phyloP scores from a whole-genome alignment of 2,113 vertebrate species.

The Gasterosteus nipponicus region DNA sequence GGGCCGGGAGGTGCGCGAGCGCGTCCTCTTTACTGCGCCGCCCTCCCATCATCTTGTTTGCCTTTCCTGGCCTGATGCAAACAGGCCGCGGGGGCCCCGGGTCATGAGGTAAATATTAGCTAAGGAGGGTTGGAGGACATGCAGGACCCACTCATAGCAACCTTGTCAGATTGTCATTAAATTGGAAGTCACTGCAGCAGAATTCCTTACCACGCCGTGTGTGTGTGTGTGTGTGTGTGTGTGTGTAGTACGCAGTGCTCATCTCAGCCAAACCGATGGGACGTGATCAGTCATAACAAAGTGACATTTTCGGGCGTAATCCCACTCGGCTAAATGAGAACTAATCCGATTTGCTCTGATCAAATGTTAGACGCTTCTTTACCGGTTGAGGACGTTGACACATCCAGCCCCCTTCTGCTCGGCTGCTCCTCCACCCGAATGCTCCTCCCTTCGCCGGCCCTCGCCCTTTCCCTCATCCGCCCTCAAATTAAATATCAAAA shows the following conservation, averaged over 20 bases:
- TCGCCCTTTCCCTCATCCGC: constrained; percentile 37
- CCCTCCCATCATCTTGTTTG: constrained; percentile 62
- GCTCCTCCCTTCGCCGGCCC: too few species aligned
- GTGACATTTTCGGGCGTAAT: constrained; percentile 77
- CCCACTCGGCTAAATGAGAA: constrained; percentile 80
- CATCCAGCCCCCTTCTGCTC: constrained; percentile 48
- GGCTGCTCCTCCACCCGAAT: constrained; percentile 4
- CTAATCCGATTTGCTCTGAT: constrained; percentile 80
- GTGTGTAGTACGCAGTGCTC: constrained; percentile 13
- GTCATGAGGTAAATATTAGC: constrained; percentile 79
- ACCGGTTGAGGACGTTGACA: constrained; percentile 48
- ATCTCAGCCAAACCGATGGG: constrained; percentile 52
- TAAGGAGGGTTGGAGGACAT: constrained; percentile 64
- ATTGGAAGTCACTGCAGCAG: constrained; percentile 62
- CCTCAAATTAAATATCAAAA: constrained; percentile 64
- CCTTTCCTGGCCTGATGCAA: constrained; percentile 58
- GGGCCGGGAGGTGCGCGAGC: constrained; percentile 49
- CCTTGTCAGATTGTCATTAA: constrained; percentile 75
- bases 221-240: constrained; percentile 4
- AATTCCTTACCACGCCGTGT: constrained; percentile 51
- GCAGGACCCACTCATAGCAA: constrained; percentile 53
- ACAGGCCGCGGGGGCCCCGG: constrained; percentile 50
- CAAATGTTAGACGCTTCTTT: constrained; percentile 72
- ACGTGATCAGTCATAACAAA: constrained; percentile 81
- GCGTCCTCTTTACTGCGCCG: constrained; percentile 30